phyloP scores from a whole-genome alignment of 2,888 invertebrate species.

The Parochlus steinenii region DNA sequence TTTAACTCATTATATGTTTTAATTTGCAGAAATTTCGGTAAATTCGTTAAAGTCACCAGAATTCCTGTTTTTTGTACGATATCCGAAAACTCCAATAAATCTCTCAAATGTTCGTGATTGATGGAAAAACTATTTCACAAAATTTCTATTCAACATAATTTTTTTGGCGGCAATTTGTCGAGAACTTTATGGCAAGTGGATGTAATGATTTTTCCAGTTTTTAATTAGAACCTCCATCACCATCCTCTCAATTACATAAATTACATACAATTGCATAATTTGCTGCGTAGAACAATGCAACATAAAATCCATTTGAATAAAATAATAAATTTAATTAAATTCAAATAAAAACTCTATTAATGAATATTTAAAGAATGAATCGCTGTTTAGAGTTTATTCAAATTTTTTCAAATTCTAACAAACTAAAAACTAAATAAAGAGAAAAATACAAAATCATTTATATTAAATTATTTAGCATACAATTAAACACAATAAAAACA shows the following conservation, averaged over 20 bases:
- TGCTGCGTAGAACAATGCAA: conserved; percentile 10
- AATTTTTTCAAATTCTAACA: conserved; percentile 9
- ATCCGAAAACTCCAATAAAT: too few relatives aligned
- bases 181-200: too few relatives aligned
- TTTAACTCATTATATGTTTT: too few relatives aligned
- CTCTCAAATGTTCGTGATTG: too few relatives aligned
- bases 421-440: conserved; percentile 12
- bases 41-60: too few relatives aligned
- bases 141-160: too few relatives aligned
- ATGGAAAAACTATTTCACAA: too few relatives aligned
- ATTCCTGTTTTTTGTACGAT: too few relatives aligned
- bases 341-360: conserved; percentile 12
- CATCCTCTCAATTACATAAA: conserved; percentile 9
- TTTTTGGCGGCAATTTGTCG: too few relatives aligned
- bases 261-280: conserved; percentile 10
- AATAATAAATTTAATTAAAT: conserved; percentile 13
- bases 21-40: too few relatives aligned
- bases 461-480: conserved; percentile 12
- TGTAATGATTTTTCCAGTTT: conserved; percentile 1
- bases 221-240: conserved; percentile 6
- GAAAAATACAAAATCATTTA: conserved; percentile 7
- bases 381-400: too few relatives aligned
- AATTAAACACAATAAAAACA: conserved; percentile 11
- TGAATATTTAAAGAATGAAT: too few relatives aligned
- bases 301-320: conserved; percentile 12